Percentiles rank a stretch among this genome's conserved stretches.
Conservation (phyloP, 1,140 invertebrate species). For the Popillia japonica region DNA sequence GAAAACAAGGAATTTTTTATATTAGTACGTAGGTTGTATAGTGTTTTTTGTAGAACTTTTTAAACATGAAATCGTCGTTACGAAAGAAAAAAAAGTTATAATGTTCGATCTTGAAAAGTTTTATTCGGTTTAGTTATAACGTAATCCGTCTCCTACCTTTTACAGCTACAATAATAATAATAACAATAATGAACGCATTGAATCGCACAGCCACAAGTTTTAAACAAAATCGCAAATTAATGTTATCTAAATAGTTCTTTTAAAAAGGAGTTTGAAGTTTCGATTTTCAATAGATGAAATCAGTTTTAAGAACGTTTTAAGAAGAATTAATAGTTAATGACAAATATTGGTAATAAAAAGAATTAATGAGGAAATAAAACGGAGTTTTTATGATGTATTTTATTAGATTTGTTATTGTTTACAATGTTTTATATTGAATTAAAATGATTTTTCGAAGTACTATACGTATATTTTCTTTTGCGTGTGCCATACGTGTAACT, state of each 20-base stretch:
- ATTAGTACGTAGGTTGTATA: neutral
- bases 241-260: neutral
- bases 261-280: neutral
- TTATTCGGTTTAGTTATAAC: neutral
- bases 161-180: neutral
- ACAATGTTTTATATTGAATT: neutral
- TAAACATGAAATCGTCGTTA: too few relatives aligned
- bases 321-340: conserved; percentile 1
- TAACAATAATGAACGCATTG: neutral
- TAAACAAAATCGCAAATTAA: neutral
- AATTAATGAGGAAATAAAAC: neutral
- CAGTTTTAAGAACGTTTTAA: neutral
- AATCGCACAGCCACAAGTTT: conserved; percentile 13
- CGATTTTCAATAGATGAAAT: neutral
- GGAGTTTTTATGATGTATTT: neutral
- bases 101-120: neutral
- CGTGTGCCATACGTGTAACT: conserved; percentile 10
- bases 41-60: conserved; percentile 1
- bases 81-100: neutral
- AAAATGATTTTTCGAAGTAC: neutral
- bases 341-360: neutral
- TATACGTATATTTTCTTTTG: neutral
- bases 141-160: neutral
- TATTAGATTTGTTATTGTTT: neutral
- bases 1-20: neutral